Percentiles rank a stretch among this genome's conserved stretches.
These are phyloP conservation scores for Carlito syrichta DNA, from an alignment of 2,113 vertebrate species.

Conservation along the genomic window DNA sequence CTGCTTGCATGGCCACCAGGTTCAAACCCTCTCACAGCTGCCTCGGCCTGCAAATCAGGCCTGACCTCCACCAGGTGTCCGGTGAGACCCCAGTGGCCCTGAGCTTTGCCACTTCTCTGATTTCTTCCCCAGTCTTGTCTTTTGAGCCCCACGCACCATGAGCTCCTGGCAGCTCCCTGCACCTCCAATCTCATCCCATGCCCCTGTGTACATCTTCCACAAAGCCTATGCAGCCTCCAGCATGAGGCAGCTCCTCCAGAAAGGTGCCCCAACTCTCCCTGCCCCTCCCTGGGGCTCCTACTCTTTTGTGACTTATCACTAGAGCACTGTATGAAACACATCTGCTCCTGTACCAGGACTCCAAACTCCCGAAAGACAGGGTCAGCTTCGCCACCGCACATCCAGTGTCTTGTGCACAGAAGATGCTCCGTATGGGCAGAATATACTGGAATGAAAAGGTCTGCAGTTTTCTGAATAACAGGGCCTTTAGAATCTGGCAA, in stretches of 20 bases:
- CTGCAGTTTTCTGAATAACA: background rate
- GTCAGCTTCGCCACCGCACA: background rate
- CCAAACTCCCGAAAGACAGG: background rate
- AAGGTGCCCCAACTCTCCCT: background rate
- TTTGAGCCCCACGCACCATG: background rate
- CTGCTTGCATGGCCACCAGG: too few species aligned
- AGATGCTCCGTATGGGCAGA: background rate
- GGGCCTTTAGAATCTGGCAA: conserved; percentile 17
- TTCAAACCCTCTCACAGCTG: background rate
- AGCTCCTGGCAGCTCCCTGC: background rate
- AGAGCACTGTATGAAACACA: background rate
- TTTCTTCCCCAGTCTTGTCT: background rate
- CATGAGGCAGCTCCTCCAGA: background rate
- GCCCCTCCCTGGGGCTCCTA: background rate
- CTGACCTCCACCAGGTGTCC: background rate
- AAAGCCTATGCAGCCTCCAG: background rate
- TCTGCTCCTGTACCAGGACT: background rate
- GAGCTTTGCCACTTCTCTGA: background rate
- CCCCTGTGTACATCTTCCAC: background rate
- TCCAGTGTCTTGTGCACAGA: background rate
- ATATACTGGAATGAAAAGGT: background rate
- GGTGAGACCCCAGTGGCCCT: background rate
- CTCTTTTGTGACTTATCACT: background rate
- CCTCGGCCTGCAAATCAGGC: background rate
- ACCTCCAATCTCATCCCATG: background rate